phyloP scores from a whole-genome alignment of 1,140 invertebrate genomes.

The Aphaenogaster ashmeadi region DNA sequence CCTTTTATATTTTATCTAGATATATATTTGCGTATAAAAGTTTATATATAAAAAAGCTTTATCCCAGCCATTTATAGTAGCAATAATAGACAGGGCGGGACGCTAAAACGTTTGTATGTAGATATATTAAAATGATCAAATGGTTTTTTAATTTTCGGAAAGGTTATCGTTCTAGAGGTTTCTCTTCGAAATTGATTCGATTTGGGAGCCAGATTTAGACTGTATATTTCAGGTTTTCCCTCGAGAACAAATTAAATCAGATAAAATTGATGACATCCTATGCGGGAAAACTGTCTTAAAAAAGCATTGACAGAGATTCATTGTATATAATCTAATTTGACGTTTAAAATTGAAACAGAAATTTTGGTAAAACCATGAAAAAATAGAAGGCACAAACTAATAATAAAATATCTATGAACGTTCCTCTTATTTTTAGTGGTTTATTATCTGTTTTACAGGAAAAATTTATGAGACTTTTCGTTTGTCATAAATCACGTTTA shows the following conservation, averaged over 20 bases:
- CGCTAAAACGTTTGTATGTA: not conserved
- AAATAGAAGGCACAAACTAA: constrained; percentile 4
- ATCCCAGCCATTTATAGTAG: not conserved
- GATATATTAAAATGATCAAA: not conserved
- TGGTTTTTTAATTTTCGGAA: not conserved
- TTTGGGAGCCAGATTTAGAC: not conserved
- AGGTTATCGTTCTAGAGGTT: not conserved
- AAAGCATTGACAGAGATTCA: not conserved
- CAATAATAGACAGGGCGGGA: not conserved
- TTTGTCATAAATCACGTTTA: not conserved
- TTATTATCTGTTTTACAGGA: not conserved
- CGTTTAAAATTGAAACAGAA: constrained; percentile 6
- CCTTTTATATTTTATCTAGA: not conserved
- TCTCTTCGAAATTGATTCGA: not conserved
- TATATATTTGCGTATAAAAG: not conserved
- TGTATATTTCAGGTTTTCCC: not conserved
- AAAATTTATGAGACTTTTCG: not conserved
- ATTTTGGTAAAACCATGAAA: not conserved
- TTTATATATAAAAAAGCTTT: not conserved
- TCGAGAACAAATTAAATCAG: not conserved
- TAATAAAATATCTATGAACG: not conserved
- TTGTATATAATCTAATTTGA: not conserved
- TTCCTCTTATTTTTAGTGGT: not conserved
- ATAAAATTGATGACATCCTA: not conserved
- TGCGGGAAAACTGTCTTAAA: not conserved